Percentiles rank a stretch among this genome's conserved stretches.
phyloP scores from a whole-genome alignment of 2,797 vertebrate species.

The Pelobates cultripes region DNA sequence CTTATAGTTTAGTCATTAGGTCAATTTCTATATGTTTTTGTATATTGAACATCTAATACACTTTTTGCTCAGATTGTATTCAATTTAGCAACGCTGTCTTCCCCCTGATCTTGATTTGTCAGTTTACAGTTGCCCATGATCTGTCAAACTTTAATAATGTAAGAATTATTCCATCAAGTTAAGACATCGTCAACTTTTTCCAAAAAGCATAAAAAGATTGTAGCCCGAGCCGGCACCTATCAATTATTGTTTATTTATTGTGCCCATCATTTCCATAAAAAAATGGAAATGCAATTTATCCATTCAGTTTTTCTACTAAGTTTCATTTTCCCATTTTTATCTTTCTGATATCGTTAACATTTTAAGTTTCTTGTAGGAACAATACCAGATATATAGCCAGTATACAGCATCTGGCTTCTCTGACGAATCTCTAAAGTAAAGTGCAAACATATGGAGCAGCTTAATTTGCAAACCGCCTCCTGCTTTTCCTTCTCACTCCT shows the following conservation, averaged over 20 bases:
- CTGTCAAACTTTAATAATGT: too few relatives aligned
- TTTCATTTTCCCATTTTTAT: constrained; percentile 19
- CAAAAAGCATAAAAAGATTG: too few relatives aligned
- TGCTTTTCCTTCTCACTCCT: constrained; percentile 50
- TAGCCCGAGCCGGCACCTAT: neutral
- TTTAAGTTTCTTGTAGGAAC: constrained; percentile 26
- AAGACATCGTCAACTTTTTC: too few relatives aligned
- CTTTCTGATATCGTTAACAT: constrained; percentile 39
- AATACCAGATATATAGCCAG: constrained; percentile 35
- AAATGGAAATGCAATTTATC: neutral
- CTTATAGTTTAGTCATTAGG: too few relatives aligned
- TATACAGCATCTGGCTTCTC: constrained; percentile 38
- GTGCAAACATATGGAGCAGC: constrained; percentile 48
- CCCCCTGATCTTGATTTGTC: too few relatives aligned
- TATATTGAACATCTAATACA: too few relatives aligned
- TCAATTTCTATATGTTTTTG: too few relatives aligned
- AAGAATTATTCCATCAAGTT: too few relatives aligned
- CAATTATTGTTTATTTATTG: neutral
- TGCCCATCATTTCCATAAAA: neutral
- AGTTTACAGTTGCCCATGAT: too few relatives aligned
- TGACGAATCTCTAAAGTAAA: constrained; percentile 49
- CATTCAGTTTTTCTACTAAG: neutral
- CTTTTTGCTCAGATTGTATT: too few relatives aligned
- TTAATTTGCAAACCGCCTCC: constrained; percentile 52
- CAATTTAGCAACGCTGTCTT: too few relatives aligned